Evolutionary conservation across 2,113 vertebrate species (phyloP).

Genomic region (Passer montanus): DNA sequence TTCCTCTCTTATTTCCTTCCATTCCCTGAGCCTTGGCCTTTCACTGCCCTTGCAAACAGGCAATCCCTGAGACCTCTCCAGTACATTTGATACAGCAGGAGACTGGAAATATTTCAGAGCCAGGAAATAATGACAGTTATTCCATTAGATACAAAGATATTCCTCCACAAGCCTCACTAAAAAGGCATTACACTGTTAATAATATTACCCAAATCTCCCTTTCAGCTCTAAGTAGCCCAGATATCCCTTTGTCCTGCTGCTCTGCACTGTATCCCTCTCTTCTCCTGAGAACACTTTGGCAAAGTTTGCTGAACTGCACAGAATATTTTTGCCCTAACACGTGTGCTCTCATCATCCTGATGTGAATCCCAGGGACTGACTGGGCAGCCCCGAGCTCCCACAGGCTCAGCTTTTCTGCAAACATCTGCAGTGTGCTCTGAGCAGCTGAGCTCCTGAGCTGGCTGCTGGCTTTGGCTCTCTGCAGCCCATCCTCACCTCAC

Average conservation of each 20-base stretch:
- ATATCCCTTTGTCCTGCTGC: background rate
- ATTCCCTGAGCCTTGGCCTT: background rate
- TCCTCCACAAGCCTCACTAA: background rate
- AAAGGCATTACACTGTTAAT: background rate
- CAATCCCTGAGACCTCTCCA: background rate
- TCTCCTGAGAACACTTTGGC: background rate
- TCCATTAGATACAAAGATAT: constrained; percentile 10
- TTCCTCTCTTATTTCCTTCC: background rate
- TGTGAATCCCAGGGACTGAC: background rate
- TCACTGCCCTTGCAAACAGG: background rate
- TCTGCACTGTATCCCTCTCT: background rate
- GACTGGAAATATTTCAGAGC: constrained; percentile 33
- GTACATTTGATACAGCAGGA: background rate
- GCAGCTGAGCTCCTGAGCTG: fast-evolving
- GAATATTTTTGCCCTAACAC: background rate
- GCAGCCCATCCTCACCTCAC: background rate
- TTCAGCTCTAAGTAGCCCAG: background rate
- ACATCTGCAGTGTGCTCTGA: fast-evolving
- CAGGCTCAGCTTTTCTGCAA: background rate
- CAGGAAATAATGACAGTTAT: constrained; percentile 40
- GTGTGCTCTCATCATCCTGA: background rate
- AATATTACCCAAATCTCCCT: background rate
- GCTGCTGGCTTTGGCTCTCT: background rate
- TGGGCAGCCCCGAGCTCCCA: background rate
- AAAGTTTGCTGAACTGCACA: background rate